Percentiles rank a stretch among this genome's conserved stretches.
These are phyloP conservation scores for Nesometra sesokonis DNA, from an alignment of 35 echinoderm and acorn worm genomes.

Conservation along the genomic window DNA sequence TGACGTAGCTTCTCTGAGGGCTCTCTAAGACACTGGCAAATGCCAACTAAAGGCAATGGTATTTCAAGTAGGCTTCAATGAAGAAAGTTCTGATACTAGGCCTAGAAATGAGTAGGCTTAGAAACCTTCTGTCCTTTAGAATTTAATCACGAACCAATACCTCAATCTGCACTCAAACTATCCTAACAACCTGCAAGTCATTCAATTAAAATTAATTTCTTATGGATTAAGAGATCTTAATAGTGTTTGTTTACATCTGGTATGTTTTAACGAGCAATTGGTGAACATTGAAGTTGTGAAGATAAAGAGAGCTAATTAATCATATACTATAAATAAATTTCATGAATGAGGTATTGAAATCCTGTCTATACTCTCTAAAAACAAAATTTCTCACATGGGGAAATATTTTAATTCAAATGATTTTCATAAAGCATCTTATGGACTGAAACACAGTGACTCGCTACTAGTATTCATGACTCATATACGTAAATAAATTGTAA, in stretches of 20 bases:
- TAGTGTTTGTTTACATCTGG: neutral
- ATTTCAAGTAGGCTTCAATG: neutral
- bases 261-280: too few relatives aligned
- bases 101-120: neutral
- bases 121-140: neutral
- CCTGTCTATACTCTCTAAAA: too few relatives aligned
- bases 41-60: neutral
- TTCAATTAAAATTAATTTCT: neutral
- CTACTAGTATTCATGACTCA: too few relatives aligned
- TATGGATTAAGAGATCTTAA: neutral
- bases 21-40: neutral
- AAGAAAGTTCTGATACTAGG: neutral
- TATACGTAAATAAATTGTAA: too few relatives aligned
- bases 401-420: too few relatives aligned
- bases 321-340: too few relatives aligned
- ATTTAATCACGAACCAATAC: neutral
- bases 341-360: too few relatives aligned
- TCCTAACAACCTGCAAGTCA: neutral
- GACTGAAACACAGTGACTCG: too few relatives aligned
- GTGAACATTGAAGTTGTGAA: too few relatives aligned
- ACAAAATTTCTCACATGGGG: too few relatives aligned
- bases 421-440: too few relatives aligned
- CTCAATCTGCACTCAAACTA: neutral
- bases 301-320: too few relatives aligned
- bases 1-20: neutral